A percentile compares a stretch with the other conserved stretches of the same genome.
Conservation (phyloP, 2,113 vertebrate species). For the Hippoglossus stenolepis region DNA sequence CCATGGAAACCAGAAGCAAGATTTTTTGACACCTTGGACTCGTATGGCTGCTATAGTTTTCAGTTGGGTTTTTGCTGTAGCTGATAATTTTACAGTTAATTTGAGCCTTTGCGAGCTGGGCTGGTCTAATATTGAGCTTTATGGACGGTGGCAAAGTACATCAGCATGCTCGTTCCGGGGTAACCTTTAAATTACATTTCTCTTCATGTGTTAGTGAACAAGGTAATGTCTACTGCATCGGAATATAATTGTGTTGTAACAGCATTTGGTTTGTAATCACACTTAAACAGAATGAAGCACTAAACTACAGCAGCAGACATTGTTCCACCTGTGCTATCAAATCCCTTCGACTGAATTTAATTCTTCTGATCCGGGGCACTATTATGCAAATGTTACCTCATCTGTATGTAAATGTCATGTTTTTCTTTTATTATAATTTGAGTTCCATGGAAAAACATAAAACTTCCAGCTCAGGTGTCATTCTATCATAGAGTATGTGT, state of each 20-base stretch:
- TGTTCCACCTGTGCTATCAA: slow-evolving; percentile 58
- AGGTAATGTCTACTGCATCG: slow-evolving; percentile 24
- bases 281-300: slow-evolving; percentile 40
- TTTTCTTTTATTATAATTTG: slow-evolving; percentile 36
- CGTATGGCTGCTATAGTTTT: slow-evolving; percentile 48
- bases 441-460: slow-evolving; percentile 24
- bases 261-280: slow-evolving; percentile 54
- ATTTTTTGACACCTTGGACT: slow-evolving; percentile 68
- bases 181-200: slow-evolving; percentile 36
- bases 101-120: slow-evolving; percentile 38
- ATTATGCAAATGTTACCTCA: slow-evolving; percentile 70
- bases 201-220: slow-evolving; percentile 29
- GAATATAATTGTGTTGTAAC: slow-evolving; percentile 35
- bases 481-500: slow-evolving; percentile 8
- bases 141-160: background rate
- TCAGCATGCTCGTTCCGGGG: background rate
- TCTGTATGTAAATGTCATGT: slow-evolving; percentile 63
- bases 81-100: slow-evolving; percentile 62
- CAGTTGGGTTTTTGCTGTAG: slow-evolving; percentile 33
- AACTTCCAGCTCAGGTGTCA: slow-evolving; percentile 28
- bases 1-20: slow-evolving; percentile 72
- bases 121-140: slow-evolving; percentile 11
- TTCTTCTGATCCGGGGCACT: slow-evolving; percentile 44
- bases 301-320: slow-evolving; percentile 33
- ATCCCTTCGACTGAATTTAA: slow-evolving; percentile 46